Conservation (phyloP, 2,888 invertebrate genomes). For the Saturnia japonica region DNA sequence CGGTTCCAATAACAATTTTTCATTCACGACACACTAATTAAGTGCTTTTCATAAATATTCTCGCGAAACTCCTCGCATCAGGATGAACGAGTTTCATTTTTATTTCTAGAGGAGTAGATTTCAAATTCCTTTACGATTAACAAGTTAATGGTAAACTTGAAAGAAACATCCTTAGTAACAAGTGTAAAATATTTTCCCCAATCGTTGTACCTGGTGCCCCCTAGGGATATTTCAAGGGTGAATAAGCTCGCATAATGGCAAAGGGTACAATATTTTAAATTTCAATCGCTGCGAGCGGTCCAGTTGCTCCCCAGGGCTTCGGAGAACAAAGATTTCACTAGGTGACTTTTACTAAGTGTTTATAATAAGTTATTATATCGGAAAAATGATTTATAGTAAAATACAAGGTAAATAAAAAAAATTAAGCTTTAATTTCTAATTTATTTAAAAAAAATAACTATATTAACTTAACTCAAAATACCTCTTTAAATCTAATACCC, state of each 20-base stretch:
- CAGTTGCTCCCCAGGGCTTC: conserved; percentile 61
- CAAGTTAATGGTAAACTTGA: conserved; percentile 61
- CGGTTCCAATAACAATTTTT: conserved; percentile 81
- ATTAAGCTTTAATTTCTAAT: no score
- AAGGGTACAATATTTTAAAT: conserved; percentile 83
- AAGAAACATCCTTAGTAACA: conserved; percentile 80
- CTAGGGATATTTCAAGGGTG: conserved; percentile 83
- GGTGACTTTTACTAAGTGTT: conserved; percentile 74
- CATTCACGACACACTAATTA: conserved; percentile 81
- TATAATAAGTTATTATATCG: conserved; percentile 69
- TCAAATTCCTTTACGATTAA: conserved; percentile 44
- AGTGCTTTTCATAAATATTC: conserved; percentile 79
- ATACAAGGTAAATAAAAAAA: neutral
- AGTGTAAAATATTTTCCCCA: conserved; percentile 83
- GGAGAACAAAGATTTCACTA: conserved; percentile 75
- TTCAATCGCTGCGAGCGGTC: conserved; percentile 82
- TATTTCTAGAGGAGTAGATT: conserved; percentile 40
- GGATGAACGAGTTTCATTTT: conserved; percentile 45
- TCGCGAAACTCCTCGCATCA: conserved; percentile 37
- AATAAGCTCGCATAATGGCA: conserved; percentile 82
- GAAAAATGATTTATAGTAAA: conserved; percentile 35
- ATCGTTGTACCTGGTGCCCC: conserved; percentile 80
- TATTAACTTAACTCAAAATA: no score
- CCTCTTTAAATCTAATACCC: no score
- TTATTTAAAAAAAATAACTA: no score